Percentiles rank a stretch among this genome's conserved stretches.
Evolutionary conservation across 2,888 invertebrate species (phyloP).

Genomic region (Ethmia dodecea): DNA sequence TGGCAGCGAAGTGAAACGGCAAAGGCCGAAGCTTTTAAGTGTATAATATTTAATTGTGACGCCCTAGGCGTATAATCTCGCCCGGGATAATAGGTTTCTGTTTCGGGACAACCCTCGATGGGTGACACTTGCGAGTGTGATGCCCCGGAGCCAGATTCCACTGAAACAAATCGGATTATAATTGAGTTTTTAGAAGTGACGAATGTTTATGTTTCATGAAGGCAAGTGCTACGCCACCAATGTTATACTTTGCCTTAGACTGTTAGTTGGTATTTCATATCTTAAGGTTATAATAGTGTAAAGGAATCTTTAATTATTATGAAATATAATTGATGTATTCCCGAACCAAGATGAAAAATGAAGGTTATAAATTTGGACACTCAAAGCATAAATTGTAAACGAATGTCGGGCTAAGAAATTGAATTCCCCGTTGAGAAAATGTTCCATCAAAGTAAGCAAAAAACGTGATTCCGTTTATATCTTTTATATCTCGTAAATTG

Average conservation of each 20-base stretch:
- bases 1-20: conserved; percentile 77
- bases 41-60: conserved; percentile 79
- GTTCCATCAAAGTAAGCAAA: conserved; percentile 77
- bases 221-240: conserved; percentile 3
- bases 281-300: too few species aligned
- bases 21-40: conserved; percentile 79
- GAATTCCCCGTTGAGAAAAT: conserved; percentile 74
- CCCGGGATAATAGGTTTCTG: conserved; percentile 79
- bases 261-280: too few species aligned
- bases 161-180: conserved; percentile 74
- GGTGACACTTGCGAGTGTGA: conserved; percentile 71
- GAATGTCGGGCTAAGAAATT: conserved; percentile 67
- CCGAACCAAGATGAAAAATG: conserved; percentile 18
- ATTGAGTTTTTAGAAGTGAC: conserved; percentile 65
- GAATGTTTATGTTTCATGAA: conserved; percentile 49
- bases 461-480: conserved; percentile 78
- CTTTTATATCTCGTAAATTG: conserved; percentile 78
- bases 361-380: conserved; percentile 45
- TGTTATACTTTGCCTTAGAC: conserved; percentile 2
- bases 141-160: conserved; percentile 64
- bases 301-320: background rate
- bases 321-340: too few species aligned
- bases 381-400: conserved; percentile 61
- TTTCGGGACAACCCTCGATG: conserved; percentile 72
- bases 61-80: conserved; percentile 79